phyloP scores from a whole-genome alignment of 1,140 invertebrate genomes.

The Drosophila insularis region DNA sequence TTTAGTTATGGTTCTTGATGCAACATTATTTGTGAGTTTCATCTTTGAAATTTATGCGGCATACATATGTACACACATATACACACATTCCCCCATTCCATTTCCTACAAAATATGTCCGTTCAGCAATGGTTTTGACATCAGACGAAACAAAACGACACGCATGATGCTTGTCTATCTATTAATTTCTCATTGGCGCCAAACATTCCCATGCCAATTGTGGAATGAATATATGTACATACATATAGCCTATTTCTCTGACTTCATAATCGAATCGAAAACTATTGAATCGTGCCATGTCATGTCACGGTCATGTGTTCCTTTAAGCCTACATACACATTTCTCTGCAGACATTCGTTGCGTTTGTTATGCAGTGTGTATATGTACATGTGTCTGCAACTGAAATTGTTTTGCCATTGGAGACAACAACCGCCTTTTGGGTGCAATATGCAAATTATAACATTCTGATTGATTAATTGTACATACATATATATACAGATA shows the following conservation, averaged over 20 bases:
- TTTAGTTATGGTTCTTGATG: conserved; percentile 48
- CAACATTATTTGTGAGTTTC: conserved; percentile 42
- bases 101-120: conserved; percentile 22
- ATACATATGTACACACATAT: background rate
- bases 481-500: background rate
- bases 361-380: background rate
- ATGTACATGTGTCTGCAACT: background rate
- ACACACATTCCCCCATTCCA: too few species aligned
- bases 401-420: background rate
- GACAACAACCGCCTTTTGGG: conserved; percentile 15
- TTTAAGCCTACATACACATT: background rate
- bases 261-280: conserved; percentile 6
- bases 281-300: conserved; percentile 1
- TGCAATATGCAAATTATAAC: conserved; percentile 29
- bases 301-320: background rate
- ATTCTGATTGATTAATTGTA: conserved; percentile 46
- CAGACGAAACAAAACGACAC: background rate
- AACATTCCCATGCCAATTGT: conserved; percentile 9
- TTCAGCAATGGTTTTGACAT: conserved; percentile 28
- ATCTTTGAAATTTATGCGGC: conserved; percentile 42
- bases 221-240: too few species aligned
- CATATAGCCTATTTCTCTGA: background rate
- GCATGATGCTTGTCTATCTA: conserved; percentile 12
- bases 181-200: conserved; percentile 48
- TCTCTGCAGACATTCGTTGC: too few species aligned